Conservation (phyloP, 1,140 invertebrate species). For the Pseudomyrmex gracilis region DNA sequence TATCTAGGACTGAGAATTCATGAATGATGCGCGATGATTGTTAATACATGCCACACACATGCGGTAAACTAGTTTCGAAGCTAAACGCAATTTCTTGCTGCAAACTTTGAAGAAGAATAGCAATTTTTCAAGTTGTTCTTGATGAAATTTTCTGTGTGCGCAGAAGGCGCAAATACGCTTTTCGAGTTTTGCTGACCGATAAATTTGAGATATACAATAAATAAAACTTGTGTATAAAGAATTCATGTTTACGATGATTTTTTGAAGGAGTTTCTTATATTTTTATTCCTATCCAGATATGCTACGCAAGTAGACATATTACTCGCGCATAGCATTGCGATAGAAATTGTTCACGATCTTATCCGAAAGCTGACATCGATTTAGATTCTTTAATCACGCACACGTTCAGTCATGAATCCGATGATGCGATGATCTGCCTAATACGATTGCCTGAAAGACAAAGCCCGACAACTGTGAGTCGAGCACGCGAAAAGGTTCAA, state of each 20-base stretch:
- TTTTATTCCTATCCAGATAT: not conserved
- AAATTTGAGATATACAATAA: no score
- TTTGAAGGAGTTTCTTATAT: no score
- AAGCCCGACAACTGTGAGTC: not conserved
- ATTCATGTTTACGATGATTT: no score
- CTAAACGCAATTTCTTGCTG: not conserved
- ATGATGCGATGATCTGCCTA: not conserved
- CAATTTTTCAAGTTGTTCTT: slow-evolving; percentile 21
- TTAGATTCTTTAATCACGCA: not conserved
- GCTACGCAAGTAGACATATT: not conserved
- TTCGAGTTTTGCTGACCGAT: not conserved
- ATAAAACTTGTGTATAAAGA: no score
- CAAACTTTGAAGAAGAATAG: slow-evolving; percentile 3
- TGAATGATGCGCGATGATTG: slow-evolving; percentile 1
- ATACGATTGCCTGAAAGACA: slow-evolving; percentile 12
- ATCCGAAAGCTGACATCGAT: not conserved
- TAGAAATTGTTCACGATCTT: slow-evolving; percentile 1
- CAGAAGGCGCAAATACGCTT: no score
- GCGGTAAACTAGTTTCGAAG: not conserved
- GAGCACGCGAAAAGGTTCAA: not conserved
- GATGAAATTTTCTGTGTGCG: not conserved
- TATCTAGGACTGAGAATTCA: not conserved
- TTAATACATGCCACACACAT: not conserved
- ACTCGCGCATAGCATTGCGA: not conserved
- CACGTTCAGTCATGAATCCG: not conserved